Evolutionary conservation across 2,888 invertebrate genomes (phyloP), one percentile per base, ranked within the genome.

Genomic region (Lithophane semibrunnea): DNA sequence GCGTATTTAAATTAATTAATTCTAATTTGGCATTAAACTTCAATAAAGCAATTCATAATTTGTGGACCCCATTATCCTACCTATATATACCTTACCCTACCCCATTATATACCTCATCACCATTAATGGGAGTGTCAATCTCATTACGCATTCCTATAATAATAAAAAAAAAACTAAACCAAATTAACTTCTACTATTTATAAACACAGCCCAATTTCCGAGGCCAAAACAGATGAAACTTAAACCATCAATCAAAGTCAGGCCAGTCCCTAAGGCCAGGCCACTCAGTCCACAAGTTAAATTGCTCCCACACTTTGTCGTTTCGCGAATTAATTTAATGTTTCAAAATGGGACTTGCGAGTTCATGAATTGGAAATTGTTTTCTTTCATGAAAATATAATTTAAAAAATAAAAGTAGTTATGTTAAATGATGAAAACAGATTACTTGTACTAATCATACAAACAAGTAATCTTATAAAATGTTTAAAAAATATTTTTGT

Each of bases 241-340:
- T 87, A 68, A 44, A 44, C 70, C 84, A 88, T 88, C 89, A 78
- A 88, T 88, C 88, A 88, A 88, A 83, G 86, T 86, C 88, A 72
- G 60, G 49, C 61, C 16, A 18, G 79, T 88, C 88, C 82, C 86
- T 4, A 64, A 79, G 86, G 86, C 63, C 63, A 82, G 70, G 37
- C 73, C 66, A 78, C 68, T 74, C 73, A 60, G 76, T 79, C 81
- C 86, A 75, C 81, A 88, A 88, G 82, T 88, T 88, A 88, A 84
- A 88, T 88, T 88, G 81, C 77, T 79, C 16, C 56, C 61, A 75
- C 73, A 79, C 74, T 88, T 82, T 79, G 80, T 88, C 83, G 77
- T 83, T 81, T 66, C 66, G 29, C 66, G 67, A 86, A 86, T 84
- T 86, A 86, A 88, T 88, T 88, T 80, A 84, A 83, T 79, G 72